Conservation (phyloP, 2,888 invertebrate species). For the Spodoptera picta region DNA sequence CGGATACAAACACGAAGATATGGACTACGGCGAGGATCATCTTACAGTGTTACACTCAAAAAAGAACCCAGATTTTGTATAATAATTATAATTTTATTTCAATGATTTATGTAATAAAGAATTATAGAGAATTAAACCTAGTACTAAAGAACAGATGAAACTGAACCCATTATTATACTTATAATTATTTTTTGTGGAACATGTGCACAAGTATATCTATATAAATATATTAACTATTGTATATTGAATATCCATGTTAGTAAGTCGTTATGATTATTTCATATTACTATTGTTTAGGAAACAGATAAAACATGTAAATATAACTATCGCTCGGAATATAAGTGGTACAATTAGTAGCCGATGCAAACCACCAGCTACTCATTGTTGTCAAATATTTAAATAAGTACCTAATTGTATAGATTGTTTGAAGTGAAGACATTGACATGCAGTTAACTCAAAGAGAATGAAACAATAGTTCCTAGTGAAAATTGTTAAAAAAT, state of each 20-base stretch:
- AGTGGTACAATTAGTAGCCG: conserved; percentile 2
- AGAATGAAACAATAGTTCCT: too few relatives aligned
- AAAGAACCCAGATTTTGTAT: conserved; percentile 76
- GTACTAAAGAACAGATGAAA: neutral
- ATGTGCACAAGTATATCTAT: neutral
- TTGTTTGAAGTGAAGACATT: conserved; percentile 5
- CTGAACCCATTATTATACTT: conserved; percentile 1
- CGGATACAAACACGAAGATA: conserved; percentile 76
- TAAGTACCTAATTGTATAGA: conserved; percentile 21
- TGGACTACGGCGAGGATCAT: conserved; percentile 78
- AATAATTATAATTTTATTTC: conserved; percentile 27
- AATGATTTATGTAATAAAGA: neutral
- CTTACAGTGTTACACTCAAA: conserved; percentile 63
- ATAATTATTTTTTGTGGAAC: neutral
- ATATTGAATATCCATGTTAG: conserved; percentile 6
- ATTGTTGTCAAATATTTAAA: conserved; percentile 21
- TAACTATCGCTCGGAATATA: conserved; percentile 2
- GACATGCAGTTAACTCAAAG: conserved; percentile 9
- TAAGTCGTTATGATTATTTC: conserved; percentile 2
- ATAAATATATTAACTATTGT: conserved; percentile 4
- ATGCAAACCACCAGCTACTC: neutral
- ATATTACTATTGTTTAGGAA: conserved; percentile 8
- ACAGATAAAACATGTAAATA: conserved; percentile 8
- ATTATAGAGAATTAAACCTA: conserved; percentile 33
- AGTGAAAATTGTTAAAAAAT: too few relatives aligned